Evolutionary conservation across 2,888 invertebrate species (phyloP).

Genomic region (Cynaeus angustus): DNA sequence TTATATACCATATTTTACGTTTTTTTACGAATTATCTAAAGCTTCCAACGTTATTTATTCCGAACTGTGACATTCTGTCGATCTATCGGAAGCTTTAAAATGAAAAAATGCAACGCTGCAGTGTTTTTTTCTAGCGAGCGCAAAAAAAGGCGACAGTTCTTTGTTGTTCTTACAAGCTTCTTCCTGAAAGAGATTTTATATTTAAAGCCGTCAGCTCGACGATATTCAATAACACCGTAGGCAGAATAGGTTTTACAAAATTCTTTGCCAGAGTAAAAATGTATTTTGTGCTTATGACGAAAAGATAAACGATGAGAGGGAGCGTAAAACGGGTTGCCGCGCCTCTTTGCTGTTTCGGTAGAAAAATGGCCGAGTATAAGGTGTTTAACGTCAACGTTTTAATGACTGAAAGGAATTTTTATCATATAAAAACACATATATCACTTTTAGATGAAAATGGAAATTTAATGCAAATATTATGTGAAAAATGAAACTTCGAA

Average conservation of each 20-base stretch:
- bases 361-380: neutral
- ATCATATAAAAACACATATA: neutral
- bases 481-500: neutral
- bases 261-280: neutral
- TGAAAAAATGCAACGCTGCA: slow-evolving; percentile 33
- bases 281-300: slow-evolving; percentile 15
- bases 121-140: neutral
- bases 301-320: slow-evolving; percentile 12
- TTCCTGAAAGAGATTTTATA: slow-evolving; percentile 16
- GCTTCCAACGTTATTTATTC: slow-evolving; percentile 23
- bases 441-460: neutral
- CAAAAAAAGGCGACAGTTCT: slow-evolving; percentile 8
- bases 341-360: neutral
- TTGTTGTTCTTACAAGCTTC: slow-evolving; percentile 11
- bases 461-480: slow-evolving; percentile 3
- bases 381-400: neutral
- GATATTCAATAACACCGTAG: slow-evolving; percentile 34
- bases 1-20: neutral
- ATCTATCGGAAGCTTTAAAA: slow-evolving; percentile 6
- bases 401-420: neutral
- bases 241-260: slow-evolving; percentile 7
- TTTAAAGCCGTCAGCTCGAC: slow-evolving; percentile 32
- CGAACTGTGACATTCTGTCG: slow-evolving; percentile 8
- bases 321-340: neutral
- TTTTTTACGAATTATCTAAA: too few species aligned